Evolutionary conservation across 2,113 vertebrate genomes (phyloP), one percentile per base, ranked within the genome.

Genomic region (Sisor rabdophorus): DNA sequence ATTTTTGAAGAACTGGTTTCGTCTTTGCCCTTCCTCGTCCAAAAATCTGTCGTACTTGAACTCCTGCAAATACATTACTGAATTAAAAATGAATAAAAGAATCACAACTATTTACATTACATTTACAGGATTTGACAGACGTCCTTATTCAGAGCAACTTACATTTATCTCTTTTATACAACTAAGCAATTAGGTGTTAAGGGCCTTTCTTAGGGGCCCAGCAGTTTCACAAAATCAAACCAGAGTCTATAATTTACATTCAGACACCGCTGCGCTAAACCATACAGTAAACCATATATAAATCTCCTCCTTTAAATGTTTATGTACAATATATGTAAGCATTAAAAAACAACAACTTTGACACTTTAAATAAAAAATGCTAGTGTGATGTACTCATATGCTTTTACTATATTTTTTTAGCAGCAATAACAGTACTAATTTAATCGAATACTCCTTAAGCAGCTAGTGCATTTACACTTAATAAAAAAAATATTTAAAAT

Each of bases 41-140:
- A 88, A 68, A 56, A 84, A 88, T 11, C 86, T 77, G 76, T 87
- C 50, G 5, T 80, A 87, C 53, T 80, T 81, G 56, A 88, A 88
- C 74, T 84, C 86, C 87, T 88, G 61, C 32, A 59, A 11, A 28
- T 67, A 61, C 3, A 24, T n/a, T 55, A 19, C 3, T 52, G 3
- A 15, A 24, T 22, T 28, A 30, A 3, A 53, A 40, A 48, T 19
- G 17, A 22, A 44, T 10, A 40, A 48, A 22, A 40, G 12, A 1
- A 59, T 44, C 16, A 30, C 8, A 44, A 19, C 11, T 24, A 40
- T 20, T 8, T 48, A 15, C 1, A 22, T 44, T 20, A n/a, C 3
- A 13, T 4, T 40, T 64, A 11, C 13, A 36, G 20, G 4, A n/a
- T 32, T 40, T 64, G 36, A 24, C 1, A 47, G 1, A 44, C 2